phyloP scores from a whole-genome alignment of 2,797 vertebrate species.

The Pangasius macronema region DNA sequence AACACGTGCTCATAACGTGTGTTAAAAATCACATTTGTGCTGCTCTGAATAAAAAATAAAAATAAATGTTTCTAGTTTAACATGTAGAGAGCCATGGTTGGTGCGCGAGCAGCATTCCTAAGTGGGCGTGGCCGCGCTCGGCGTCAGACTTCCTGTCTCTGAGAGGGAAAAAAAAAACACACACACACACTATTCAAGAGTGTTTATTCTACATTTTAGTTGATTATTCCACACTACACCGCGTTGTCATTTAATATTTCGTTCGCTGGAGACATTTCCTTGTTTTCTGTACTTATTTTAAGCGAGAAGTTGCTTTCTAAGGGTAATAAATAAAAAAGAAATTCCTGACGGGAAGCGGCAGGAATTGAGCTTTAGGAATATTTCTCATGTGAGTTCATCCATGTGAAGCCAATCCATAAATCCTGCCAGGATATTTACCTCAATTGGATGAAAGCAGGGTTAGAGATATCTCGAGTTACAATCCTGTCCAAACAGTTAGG shows the following conservation, averaged over 20 bases:
- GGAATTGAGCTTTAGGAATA: conserved; percentile 4
- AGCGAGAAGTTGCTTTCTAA: neutral
- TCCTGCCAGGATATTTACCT: conserved; percentile 15
- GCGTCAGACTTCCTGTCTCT: conserved; percentile 24
- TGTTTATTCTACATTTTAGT: conserved; percentile 11
- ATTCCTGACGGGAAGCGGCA: neutral
- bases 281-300: conserved; percentile 1
- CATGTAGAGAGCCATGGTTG: neutral
- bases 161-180: neutral
- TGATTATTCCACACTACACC: neutral
- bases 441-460: conserved; percentile 2
- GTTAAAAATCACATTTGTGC: neutral
- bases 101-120: neutral
- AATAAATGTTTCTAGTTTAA: neutral
- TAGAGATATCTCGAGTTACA: conserved; percentile 2
- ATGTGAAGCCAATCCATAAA: conserved; percentile 3
- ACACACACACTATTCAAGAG: neutral
- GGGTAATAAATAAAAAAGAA: neutral
- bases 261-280: conserved; percentile 13
- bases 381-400: conserved; percentile 21
- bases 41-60: neutral
- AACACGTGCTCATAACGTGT: too few relatives aligned
- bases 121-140: conserved; percentile 27
- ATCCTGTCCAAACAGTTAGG: neutral
- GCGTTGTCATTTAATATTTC: conserved; percentile 34